Percentiles rank a stretch among this genome's conserved stretches.
Evolutionary conservation across 1,140 invertebrate genomes (phyloP).

Genomic region (Orussus abietinus): DNA sequence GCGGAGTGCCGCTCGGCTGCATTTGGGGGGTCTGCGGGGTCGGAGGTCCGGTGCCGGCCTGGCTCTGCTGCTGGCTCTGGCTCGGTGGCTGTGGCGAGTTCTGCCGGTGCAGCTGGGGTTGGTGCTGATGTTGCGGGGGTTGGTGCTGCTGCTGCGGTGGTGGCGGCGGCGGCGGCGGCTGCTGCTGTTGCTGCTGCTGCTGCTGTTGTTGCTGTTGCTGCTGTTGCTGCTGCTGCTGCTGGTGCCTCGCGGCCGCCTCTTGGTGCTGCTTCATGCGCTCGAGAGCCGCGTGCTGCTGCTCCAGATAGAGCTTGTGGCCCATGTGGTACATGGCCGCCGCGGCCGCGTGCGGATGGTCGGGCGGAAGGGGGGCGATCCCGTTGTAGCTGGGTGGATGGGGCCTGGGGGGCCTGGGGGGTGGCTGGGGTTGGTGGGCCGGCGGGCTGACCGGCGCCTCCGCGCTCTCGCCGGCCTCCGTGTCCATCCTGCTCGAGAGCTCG

Average conservation of each 20-base stretch:
- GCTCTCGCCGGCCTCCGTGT: conserved; percentile 65
- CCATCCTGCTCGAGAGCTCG: conserved; percentile 79
- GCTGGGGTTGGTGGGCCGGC: conserved; percentile 50
- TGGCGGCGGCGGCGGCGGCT: conserved; percentile 43
- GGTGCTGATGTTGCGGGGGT: conserved; percentile 27
- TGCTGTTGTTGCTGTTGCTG: conserved; percentile 35
- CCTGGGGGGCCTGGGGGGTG: conserved; percentile 57
- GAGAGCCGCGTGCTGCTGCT: conserved; percentile 55
- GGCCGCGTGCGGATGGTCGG: conserved; percentile 50
- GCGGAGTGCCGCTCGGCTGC: conserved; percentile 49
- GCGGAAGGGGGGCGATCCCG: conserved; percentile 56
- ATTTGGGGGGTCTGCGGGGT: conserved; percentile 43
- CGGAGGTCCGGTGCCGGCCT: conserved; percentile 37
- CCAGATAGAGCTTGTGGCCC: conserved; percentile 48
- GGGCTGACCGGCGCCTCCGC: conserved; percentile 62
- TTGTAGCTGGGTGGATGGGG: conserved; percentile 53
- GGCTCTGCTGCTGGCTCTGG: conserved; percentile 44
- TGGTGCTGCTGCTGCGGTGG: conserved; percentile 39
- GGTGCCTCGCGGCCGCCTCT: conserved; percentile 46
- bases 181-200: conserved; percentile 39
- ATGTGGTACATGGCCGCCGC: conserved; percentile 54
- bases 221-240: conserved; percentile 46
- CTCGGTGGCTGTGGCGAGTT: conserved; percentile 53
- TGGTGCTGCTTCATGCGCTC: conserved; percentile 58
- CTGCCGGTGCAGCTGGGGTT: conserved; percentile 50